These are phyloP conservation scores for Morus bassanus DNA, from an alignment of 2,797 vertebrate species.

Conservation along the genomic window DNA sequence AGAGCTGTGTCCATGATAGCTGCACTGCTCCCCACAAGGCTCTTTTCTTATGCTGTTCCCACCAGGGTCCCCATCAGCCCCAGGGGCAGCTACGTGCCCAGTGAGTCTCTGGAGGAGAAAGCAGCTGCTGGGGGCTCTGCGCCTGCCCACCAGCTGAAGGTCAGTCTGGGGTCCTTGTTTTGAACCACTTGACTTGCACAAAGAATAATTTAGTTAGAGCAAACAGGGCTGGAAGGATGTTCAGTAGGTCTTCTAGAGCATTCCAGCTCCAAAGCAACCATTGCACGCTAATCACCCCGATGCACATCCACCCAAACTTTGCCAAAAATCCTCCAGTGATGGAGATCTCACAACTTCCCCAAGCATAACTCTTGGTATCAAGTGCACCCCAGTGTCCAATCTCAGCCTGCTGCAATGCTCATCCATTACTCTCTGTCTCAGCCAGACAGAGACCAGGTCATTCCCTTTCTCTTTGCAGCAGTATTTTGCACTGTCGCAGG, in stretches of 20 bases:
- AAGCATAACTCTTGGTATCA: background rate
- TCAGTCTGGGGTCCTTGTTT: background rate
- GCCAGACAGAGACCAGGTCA: background rate
- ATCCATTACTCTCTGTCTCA: background rate
- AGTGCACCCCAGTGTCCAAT: background rate
- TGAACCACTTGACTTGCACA: background rate
- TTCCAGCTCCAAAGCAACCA: background rate
- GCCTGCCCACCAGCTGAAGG: background rate
- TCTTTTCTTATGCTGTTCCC: background rate
- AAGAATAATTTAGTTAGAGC: background rate
- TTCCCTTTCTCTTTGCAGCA: background rate
- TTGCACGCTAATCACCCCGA: background rate
- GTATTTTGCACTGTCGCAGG: background rate
- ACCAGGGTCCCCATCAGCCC: rapidly evolving
- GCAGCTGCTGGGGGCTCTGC: background rate
- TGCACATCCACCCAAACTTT: background rate
- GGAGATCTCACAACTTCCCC: background rate
- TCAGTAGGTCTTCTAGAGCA: background rate
- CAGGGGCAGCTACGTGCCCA: rapidly evolving
- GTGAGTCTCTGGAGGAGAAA: background rate
- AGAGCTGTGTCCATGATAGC: background rate
- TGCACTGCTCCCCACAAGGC: rapidly evolving
- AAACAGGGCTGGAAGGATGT: background rate
- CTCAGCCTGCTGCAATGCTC: background rate
- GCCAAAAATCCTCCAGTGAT: background rate